These are phyloP conservation scores for Microcebus lehilahytsara DNA, from an alignment of 2,113 vertebrate genomes.

Conservation along the genomic window DNA sequence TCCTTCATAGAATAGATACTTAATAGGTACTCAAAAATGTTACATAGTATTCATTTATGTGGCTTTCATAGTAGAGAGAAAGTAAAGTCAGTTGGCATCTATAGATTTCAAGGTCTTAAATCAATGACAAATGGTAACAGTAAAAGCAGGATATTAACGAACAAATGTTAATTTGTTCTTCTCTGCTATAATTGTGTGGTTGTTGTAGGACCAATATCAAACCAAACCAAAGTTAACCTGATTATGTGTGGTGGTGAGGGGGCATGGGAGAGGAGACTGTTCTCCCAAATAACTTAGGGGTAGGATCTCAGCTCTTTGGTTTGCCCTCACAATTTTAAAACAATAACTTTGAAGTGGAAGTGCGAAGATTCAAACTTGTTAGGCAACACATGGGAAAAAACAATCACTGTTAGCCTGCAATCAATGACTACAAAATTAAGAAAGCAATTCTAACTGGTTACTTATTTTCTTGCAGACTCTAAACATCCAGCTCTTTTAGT, in stretches of 20 bases:
- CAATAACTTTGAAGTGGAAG: background rate
- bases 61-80: background rate
- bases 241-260: background rate
- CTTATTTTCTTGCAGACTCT: background rate
- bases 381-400: background rate
- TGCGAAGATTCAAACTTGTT: background rate
- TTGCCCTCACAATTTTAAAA: background rate
- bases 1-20: background rate
- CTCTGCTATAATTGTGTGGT: background rate
- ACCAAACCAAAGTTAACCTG: background rate
- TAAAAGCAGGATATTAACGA: no score
- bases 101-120: background rate
- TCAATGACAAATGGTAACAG: background rate
- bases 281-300: fast-evolving
- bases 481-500: background rate
- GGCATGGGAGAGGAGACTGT: background rate
- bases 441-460: background rate
- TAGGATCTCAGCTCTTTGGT: background rate
- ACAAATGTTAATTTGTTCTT: background rate
- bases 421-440: background rate
- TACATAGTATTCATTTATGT: background rate
- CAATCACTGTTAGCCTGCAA: background rate
- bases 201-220: background rate
- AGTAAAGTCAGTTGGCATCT: background rate
- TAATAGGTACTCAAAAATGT: background rate